Evolutionary conservation across 2,797 vertebrate species (phyloP), one percentile per base, ranked within the genome.

Genomic region (Anolis apletophallus): DNA sequence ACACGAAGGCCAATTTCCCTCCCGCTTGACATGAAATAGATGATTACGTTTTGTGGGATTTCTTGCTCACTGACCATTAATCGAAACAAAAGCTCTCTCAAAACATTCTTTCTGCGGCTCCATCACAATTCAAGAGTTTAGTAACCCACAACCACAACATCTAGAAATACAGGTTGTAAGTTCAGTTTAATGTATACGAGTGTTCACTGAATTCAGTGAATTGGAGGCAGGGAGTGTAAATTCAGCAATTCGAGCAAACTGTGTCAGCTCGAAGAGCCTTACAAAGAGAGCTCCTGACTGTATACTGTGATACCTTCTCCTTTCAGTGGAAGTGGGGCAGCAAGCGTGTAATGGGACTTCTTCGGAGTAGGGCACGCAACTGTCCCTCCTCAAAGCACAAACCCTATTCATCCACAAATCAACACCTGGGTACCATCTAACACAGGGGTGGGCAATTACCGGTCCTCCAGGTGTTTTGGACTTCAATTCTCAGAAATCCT

Each of bases 31-130:
- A 82, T n/a, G 71, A 79, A 82, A 72, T 67, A 46, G 83, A 50
- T 76, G 61, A 77, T 81, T 64, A 54, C 32, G 9, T 75, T 80
- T 73, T 68, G 32, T 32, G 21, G 32, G 32, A 64, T 73, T 67
- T 57, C 59, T 68, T 67, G 80, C n/a, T 86, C 16, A 57, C 32
- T 79, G 74, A 78, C 21, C 50, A 85, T 83, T 88, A 78, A 86
- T 21, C 21, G 29, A 83, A 72, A 72, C 55, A 52, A 79, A 73
- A 23, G 5, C 50, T 61, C 69, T 50, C 12, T 79, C 23, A 32
- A 36, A 72, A 59, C 36, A 67, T 67, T 13, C 32, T 52, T 34
- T 81, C 72, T 76, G 59, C 80, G 5, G 1, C 8, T 79, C 32
- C 26, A 36, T 40, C 9, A 57, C 59, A 7, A 59, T 14, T 16